Conservation (phyloP, 2,797 vertebrate species). For the Catharus ustulatus region DNA sequence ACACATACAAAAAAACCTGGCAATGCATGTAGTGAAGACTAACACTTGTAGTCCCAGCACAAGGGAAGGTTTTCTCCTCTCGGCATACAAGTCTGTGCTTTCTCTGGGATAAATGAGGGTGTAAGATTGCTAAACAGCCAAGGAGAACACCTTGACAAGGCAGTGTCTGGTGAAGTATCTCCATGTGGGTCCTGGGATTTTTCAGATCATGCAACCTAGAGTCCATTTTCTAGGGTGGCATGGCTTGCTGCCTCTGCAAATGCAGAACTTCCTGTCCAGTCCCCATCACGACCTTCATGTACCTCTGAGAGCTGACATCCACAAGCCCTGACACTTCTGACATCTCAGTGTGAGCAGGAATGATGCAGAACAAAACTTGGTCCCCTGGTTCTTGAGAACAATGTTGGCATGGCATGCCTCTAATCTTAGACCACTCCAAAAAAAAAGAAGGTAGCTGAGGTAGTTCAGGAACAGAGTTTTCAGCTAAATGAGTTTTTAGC, state of each 20-base stretch:
- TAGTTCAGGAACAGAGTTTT: background rate
- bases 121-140: background rate
- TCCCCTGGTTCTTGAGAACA: background rate
- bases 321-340: background rate
- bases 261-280: background rate
- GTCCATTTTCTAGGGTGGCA: background rate
- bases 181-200: background rate
- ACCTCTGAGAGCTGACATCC: background rate
- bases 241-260: background rate
- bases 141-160: background rate
- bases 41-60: background rate
- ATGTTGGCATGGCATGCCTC: background rate
- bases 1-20: background rate
- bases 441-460: background rate
- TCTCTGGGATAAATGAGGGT: background rate
- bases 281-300: rapidly evolving
- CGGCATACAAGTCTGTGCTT: background rate
- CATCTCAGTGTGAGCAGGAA: background rate
- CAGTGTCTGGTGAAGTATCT: background rate
- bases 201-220: background rate
- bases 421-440: background rate
- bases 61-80: background rate
- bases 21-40: background rate
- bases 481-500: background rate
- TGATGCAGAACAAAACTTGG: background rate